Evolutionary conservation across 2,113 vertebrate species (phyloP).

Genomic region (Platichthys stellatus): DNA sequence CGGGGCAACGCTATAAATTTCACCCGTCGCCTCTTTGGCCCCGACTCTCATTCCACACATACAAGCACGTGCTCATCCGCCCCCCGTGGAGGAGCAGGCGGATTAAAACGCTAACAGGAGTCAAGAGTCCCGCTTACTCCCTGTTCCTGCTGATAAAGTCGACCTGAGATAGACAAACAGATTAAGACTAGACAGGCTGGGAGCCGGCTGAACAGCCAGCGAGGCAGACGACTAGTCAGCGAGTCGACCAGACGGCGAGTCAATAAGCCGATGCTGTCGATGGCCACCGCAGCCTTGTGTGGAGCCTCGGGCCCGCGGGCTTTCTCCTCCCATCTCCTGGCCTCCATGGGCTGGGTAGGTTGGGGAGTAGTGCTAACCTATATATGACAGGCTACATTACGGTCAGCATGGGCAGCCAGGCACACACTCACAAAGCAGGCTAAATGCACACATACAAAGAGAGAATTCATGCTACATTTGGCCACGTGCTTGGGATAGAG

Average conservation of each 20-base stretch:
- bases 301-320: conserved; percentile 77
- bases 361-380: conserved; percentile 87
- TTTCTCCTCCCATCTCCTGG: conserved; percentile 61
- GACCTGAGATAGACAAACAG: conserved; percentile 55
- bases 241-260: conserved; percentile 53
- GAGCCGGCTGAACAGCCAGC: conserved; percentile 32
- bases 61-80: not conserved
- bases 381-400: conserved; percentile 90
- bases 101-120: conserved; percentile 60
- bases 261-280: conserved; percentile 77
- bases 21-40: not conserved
- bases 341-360: conserved; percentile 74
- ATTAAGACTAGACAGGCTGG: conserved; percentile 48
- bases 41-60: not conserved
- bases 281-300: conserved; percentile 68
- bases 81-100: conserved; percentile 15
- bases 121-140: conserved; percentile 42
- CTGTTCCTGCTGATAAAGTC: conserved; percentile 52
- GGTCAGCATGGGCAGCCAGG: conserved; percentile 82
- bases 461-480: conserved; percentile 40
- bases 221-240: conserved; percentile 52
- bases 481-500: conserved; percentile 63
- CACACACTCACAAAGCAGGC: conserved; percentile 36
- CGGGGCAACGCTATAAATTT: not conserved
- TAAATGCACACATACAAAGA: conserved; percentile 51